Base-by-base conservation (phyloP, 1,140 invertebrate species). In the Archivesica marissinica region DNA sequence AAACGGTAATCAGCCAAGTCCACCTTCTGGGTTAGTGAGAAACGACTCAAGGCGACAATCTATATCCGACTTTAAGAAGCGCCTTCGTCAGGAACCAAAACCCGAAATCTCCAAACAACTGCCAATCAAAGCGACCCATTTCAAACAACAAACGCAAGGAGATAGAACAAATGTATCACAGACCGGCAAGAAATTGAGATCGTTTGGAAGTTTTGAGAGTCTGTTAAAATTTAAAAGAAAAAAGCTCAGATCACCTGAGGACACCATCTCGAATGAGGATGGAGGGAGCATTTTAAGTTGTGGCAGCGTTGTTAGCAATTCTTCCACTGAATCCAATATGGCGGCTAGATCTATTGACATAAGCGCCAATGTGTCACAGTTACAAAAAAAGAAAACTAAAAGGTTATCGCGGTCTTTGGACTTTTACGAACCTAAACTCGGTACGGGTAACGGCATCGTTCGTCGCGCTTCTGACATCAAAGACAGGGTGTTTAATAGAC, bases 381-480 rank as follows among this genome's bases (percentile, higher is more conserved):
- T 78, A 20, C 44, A 50, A n/a, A 79, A 75, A 39, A 38, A 35
- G 25, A 81, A 77, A 47, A 25, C 35, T 0, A 79, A 66, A n/a
- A 44, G 70, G n/a, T 44, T 85, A 3, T 87, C 85, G 13, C 86
- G 84, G 23, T 89, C 88, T 0, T 76, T 86, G 20, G 90, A 91
- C 35, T 68, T 77, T 20, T 77, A 79, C 4, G 85, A 86, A 72
- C 61, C 70, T 20, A 77, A 87, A 56, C 82, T 81, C 56, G 82
- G 86, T 25, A 28, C 85, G 7, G 84, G 85, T 20, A 80, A 86
- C 17, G 89, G 83, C 30, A 64, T 91, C 0, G 78, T 88, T 0
- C 64, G 88, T 23, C 86, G 83, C 0, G 88, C 89, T 0, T 92
- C 90, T 3, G 91, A 91, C 61, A 70, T 92, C 3, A 92, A 90